Evolutionary conservation across 23 tunicate genomes (phyloP).

Genomic region (Botrylloides violaceus): DNA sequence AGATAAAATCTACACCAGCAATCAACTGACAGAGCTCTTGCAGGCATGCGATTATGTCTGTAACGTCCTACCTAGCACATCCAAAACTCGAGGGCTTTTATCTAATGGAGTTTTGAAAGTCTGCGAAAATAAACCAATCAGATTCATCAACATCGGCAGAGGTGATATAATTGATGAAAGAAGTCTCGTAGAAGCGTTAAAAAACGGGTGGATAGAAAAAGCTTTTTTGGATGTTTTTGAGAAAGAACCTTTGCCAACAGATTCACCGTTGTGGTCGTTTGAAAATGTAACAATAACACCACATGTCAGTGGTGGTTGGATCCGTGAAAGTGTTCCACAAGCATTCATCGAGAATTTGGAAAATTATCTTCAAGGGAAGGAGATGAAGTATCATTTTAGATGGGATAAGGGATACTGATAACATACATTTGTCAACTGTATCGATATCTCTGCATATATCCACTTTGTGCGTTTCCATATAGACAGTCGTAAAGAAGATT

Average conservation of each 20-base stretch:
- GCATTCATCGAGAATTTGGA: constrained; percentile 21
- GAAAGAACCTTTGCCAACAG: constrained; percentile 29
- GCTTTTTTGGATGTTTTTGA: constrained; percentile 42
- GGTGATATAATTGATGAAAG: constrained; percentile 34
- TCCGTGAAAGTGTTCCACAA: neutral
- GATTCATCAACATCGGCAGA: constrained; percentile 43
- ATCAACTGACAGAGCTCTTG: constrained; percentile 19
- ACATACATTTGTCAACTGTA: too few relatives aligned
- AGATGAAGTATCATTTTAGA: constrained; percentile 11
- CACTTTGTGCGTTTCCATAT: too few relatives aligned
- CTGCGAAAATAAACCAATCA: constrained; percentile 9
- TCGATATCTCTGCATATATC: too few relatives aligned
- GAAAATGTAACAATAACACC: constrained; percentile 40
- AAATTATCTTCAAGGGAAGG: constrained; percentile 6
- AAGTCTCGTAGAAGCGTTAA: constrained; percentile 20
- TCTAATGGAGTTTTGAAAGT: constrained; percentile 23
- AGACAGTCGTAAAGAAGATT: too few relatives aligned
- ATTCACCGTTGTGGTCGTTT: constrained; percentile 28
- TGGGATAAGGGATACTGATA: constrained; percentile 15
- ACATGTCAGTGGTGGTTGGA: constrained; percentile 15
- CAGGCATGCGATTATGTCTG: constrained; percentile 32
- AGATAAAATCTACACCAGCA: constrained; percentile 7
- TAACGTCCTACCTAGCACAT: constrained; percentile 37
- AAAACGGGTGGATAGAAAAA: constrained; percentile 18
- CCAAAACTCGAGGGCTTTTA: constrained; percentile 18